Conservation (phyloP, 2,797 vertebrate species). For the Dendrocincla fuliginosa region DNA sequence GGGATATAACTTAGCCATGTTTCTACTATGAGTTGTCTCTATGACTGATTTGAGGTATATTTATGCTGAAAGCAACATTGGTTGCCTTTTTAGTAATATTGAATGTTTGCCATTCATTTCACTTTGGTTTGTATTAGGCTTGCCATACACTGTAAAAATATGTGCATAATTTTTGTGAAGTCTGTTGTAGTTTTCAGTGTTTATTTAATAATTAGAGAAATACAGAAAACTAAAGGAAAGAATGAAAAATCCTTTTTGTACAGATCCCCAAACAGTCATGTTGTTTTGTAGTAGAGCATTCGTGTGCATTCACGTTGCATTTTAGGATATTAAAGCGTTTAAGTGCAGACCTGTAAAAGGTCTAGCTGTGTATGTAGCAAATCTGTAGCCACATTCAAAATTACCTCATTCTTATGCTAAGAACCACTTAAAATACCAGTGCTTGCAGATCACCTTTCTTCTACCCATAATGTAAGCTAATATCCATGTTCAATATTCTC, state of each 20-base stretch:
- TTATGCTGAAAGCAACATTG: background rate
- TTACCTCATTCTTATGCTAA: background rate
- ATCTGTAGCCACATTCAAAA: background rate
- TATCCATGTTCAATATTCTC: background rate
- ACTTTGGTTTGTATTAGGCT: background rate
- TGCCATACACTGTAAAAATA: background rate
- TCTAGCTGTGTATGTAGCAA: background rate
- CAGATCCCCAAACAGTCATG: background rate
- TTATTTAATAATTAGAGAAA: background rate
- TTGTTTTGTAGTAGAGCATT: background rate
- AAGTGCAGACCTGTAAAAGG: background rate
- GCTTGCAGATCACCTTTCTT: background rate
- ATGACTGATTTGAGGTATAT: background rate
- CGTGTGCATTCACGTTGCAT: background rate
- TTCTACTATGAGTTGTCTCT: background rate
- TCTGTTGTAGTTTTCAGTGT: background rate
- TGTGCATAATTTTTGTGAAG: background rate
- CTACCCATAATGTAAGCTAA: background rate
- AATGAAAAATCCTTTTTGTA: background rate
- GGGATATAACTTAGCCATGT: background rate
- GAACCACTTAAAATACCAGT: background rate
- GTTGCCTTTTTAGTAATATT: background rate
- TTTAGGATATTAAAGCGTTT: background rate
- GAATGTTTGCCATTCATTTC: background rate
- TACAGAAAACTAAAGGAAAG: background rate